Evolutionary conservation across 2,113 vertebrate genomes (phyloP).

Genomic region (Morphnarchus princeps): DNA sequence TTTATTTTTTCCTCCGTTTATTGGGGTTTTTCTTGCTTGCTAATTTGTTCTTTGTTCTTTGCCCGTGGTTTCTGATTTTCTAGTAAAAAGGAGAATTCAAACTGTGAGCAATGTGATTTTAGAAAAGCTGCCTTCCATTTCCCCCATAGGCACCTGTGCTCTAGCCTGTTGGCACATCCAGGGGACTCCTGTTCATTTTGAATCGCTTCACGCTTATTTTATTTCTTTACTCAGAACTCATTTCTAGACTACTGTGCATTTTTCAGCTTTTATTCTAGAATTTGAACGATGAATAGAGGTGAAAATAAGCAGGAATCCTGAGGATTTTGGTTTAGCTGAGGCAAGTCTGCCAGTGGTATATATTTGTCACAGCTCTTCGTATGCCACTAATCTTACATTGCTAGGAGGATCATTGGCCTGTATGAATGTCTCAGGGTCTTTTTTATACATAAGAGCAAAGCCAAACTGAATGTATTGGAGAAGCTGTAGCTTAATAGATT

Average conservation of each 20-base stretch:
- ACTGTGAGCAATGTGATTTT: background rate
- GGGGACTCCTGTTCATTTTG: background rate
- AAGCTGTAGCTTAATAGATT: background rate
- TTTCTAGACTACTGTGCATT: background rate
- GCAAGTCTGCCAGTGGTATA: background rate
- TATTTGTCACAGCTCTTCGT: background rate
- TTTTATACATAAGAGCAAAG: background rate
- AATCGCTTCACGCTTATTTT: background rate
- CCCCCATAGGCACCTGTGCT: background rate
- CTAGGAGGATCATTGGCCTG: background rate
- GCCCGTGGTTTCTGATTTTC: background rate
- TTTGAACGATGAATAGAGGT: background rate
- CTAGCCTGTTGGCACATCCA: background rate
- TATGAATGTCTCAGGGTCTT: background rate
- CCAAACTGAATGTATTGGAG: background rate
- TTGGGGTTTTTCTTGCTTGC: background rate
- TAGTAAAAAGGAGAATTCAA: background rate
- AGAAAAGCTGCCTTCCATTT: background rate
- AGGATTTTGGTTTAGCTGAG: background rate
- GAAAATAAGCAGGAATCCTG: background rate
- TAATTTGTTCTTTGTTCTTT: background rate
- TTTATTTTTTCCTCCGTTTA: background rate
- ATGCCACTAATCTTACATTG: background rate
- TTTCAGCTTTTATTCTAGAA: slow-evolving; percentile 4
- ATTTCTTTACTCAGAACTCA: background rate